Base-by-base conservation (phyloP, 2,888 invertebrate genomes). In the Eucera pruinosa region DNA sequence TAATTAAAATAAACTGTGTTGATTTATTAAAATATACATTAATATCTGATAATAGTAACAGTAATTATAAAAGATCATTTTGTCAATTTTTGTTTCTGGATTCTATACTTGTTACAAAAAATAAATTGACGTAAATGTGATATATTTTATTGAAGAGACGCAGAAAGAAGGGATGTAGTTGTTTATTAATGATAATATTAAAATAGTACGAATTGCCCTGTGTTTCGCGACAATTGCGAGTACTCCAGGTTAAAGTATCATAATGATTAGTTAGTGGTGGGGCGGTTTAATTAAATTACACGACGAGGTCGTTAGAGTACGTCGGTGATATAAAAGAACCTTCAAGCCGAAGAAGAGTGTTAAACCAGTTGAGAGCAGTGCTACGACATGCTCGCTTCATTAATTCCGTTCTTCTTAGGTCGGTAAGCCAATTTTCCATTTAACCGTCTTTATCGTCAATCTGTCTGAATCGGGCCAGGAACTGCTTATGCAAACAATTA, bases 371-470 rank as follows among this genome's bases (percentile, higher is more conserved):
- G 67, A 62, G 52, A 55, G 68, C 64, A 45, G 68, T 58, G 72
- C 66, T 47, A 58, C 82, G 64, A 74, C 66, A 85, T 85, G 85
- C 70, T 80, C 73, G 81, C 54, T 66, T 55, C 75, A 54, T 72
- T 85, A 61, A 83, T 85, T 57, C 85, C 85, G 54, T 82, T 85
- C 67, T 83, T 85, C 71, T 61, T 85, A 76, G 80, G 85, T 85
- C 58, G 75, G 85, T 81, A 67, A 74, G 69, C 54, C 65, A 58
- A 74, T 76, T 60, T 65, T 72, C 72, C 69, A 71, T 65, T 80
- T 77, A 80, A 33, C 54, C 23, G 25, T 62, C 69, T 57, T 65
- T 60, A 57, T 52, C 66, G n/a, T 69, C 62, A 48, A 68, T 77
- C 74, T 47, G 43, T 23, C 39, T 55, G 52, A 62, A 54, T 71